phyloP scores from a whole-genome alignment of 2,113 vertebrate species.

The Ophthalmolycus amberensis region DNA sequence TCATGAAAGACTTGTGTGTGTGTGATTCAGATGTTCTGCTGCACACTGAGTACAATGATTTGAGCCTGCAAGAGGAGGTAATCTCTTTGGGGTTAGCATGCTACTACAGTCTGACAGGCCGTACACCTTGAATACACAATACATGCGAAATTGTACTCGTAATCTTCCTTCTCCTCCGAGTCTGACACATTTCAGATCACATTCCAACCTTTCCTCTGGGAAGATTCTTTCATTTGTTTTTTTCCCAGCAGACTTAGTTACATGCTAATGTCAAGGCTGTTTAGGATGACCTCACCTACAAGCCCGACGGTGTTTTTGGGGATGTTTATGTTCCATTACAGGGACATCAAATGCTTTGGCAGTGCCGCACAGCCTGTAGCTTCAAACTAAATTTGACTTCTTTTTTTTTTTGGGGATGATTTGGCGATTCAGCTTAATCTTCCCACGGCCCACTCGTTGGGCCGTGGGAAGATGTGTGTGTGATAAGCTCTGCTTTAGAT shows the following conservation, averaged over 20 bases:
- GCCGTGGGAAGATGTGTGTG: neutral
- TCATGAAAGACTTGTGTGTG: neutral
- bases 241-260: neutral
- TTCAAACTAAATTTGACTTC: slow-evolving; percentile 46
- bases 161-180: neutral
- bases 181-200: neutral
- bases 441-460: slow-evolving; percentile 46
- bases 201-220: neutral
- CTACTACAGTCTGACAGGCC: slow-evolving; percentile 8
- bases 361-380: slow-evolving; percentile 27
- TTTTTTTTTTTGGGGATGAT: slow-evolving; percentile 24
- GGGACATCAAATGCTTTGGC: slow-evolving; percentile 39
- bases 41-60: slow-evolving; percentile 1
- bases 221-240: neutral
- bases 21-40: slow-evolving; percentile 5
- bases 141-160: neutral
- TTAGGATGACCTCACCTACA: slow-evolving; percentile 26
- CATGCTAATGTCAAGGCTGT: slow-evolving; percentile 12
- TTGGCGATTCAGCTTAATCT: slow-evolving; percentile 60
- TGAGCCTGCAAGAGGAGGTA: neutral
- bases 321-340: slow-evolving; percentile 39
- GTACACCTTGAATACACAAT: neutral
- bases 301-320: neutral
- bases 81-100: neutral
- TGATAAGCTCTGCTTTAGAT: slow-evolving; percentile 32